Base-by-base conservation (phyloP, 2,888 invertebrate genomes). In the Gerris lacustris region DNA sequence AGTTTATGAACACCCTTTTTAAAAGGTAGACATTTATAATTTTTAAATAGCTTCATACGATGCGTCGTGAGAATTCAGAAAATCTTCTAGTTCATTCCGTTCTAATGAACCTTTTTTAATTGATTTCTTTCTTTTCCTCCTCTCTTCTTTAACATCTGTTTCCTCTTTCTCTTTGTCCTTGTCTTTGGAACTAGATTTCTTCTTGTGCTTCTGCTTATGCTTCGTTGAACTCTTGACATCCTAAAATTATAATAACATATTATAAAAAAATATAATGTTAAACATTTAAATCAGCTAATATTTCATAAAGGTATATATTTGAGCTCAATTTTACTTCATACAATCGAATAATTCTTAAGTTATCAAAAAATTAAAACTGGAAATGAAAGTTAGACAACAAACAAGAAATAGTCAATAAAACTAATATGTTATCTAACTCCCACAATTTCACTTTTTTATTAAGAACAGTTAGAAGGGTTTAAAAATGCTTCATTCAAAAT, bases 21-120 rank as follows among this genome's bases (percentile, higher is more conserved):
- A 31, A 31, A 31, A 31, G 31, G 31, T 31, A 31, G 31, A 31
- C 31, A 31, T 31, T 55, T 11, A 55, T 11, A 9, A 55, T 11
- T 55, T 18, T 73, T 84, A 86, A 78, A 86, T 83, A 75, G 85
- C 85, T 79, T 87, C 86, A 76, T 86, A 86, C 66, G 85, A 84
- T 66, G 82, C 81, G 73, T 86, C 79, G 79, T 79, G 72, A 79
- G 86, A 78, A 78, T 86, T 86, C 6, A 87, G 79, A 79, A 87
- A 87, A 76, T 87, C 85, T 76, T 87, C 87, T 55, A 87, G 78
- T 76, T 86, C 86, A 75, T 85, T 85, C 17, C 80, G 82, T 66
- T 72, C 73, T 7, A 67, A 62, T 11, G 47, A 47, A 5, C 55
- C 68, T 31, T 70, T 73, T 62, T 64, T 72, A 45, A 68, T 68